Conservation (phyloP, 37 sponge, comb jelly and placozoan genomes). For the Mnemiopsis leidyi region DNA sequence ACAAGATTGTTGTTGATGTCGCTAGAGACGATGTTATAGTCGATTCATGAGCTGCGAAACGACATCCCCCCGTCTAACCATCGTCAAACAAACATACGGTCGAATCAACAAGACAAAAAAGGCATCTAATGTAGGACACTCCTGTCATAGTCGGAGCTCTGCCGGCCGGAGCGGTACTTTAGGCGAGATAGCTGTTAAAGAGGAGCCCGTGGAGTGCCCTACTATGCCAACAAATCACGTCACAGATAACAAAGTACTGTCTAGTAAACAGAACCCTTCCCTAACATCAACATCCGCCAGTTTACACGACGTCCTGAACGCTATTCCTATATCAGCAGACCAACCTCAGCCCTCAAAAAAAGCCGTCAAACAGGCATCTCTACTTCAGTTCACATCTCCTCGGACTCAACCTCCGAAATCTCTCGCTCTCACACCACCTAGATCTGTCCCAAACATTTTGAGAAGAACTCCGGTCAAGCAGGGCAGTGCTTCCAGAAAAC, state of each 20-base stretch:
- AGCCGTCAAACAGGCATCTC: not conserved
- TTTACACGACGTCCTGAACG: no score
- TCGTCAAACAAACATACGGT: constrained; percentile 23
- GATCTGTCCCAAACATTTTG: not conserved
- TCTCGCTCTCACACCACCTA: not conserved
- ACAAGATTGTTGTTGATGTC: no score
- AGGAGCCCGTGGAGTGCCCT: not conserved
- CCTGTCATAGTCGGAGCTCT: not conserved
- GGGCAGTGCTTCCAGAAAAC: not conserved
- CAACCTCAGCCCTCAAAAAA: not conserved
- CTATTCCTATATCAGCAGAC: not conserved
- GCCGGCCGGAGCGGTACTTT: not conserved
- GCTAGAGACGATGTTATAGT: not conserved
- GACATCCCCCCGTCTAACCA: not conserved
- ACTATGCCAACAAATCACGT: no score
- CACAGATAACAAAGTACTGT: no score
- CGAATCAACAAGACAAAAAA: not conserved
- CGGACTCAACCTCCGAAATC: not conserved
- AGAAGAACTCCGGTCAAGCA: constrained; percentile 15
- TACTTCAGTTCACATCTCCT: not conserved
- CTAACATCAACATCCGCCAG: not conserved
- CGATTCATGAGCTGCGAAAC: constrained; percentile 16
- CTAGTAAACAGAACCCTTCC: not conserved
- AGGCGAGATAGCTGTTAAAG: not conserved
- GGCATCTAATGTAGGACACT: not conserved